Percentiles rank a stretch among this genome's conserved stretches.
Conservation (phyloP, 1,140 invertebrate genomes). For the Aphelenchoides avenae region DNA sequence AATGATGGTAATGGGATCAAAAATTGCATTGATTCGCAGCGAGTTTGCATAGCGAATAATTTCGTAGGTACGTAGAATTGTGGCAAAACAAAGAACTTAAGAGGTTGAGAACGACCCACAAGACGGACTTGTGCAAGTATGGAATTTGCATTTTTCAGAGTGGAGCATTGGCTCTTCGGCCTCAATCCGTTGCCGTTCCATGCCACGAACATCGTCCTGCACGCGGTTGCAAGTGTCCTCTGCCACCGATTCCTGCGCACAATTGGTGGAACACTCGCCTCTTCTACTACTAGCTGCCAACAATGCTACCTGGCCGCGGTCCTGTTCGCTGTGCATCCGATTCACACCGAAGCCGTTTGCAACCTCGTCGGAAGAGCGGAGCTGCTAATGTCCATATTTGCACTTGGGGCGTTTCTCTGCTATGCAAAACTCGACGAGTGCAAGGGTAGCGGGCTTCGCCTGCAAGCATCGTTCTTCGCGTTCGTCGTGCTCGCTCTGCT, state of each 20-base stretch:
- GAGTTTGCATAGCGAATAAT: too few relatives aligned
- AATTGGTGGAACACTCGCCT: too few relatives aligned
- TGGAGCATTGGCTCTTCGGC: conserved; percentile 6
- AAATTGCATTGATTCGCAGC: too few relatives aligned
- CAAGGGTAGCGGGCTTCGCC: too few relatives aligned
- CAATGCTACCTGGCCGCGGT: not conserved
- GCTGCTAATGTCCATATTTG: conserved; percentile 74
- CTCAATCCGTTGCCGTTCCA: conserved; percentile 1
- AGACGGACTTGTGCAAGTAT: too few relatives aligned
- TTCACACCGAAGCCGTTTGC: conserved; percentile 18
- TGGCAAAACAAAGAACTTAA: too few relatives aligned
- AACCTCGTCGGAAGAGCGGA: conserved; percentile 67
- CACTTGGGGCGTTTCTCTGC: conserved; percentile 71
- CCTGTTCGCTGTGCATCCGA: conserved; percentile 13
- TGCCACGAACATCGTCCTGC: conserved; percentile 6
- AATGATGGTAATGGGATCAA: too few relatives aligned
- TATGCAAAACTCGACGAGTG: conserved; percentile 63
- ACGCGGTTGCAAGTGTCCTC: not conserved
- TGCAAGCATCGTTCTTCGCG: conserved; percentile 51
- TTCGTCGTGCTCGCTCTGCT: conserved; percentile 72
- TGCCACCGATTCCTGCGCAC: too few relatives aligned
- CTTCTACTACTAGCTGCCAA: too few relatives aligned
- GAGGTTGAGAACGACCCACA: too few relatives aligned
- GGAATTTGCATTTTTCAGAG: too few relatives aligned
- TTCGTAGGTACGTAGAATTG: too few relatives aligned